phyloP scores from a whole-genome alignment of 2,113 vertebrate genomes.

The Anhinga rufa region DNA sequence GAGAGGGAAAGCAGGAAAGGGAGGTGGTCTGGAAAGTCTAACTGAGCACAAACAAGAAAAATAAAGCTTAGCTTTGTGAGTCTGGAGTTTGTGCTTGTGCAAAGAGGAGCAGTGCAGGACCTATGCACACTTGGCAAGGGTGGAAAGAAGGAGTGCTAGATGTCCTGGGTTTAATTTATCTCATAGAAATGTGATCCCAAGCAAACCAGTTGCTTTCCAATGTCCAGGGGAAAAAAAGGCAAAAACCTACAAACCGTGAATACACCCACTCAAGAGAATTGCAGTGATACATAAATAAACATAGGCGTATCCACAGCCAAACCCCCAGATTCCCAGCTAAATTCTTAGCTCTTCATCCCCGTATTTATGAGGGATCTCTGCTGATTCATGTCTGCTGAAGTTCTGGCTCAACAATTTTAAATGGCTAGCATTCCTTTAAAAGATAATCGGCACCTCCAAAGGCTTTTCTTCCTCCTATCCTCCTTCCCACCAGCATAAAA shows the following conservation, averaged over 20 bases:
- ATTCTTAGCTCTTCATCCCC: not conserved
- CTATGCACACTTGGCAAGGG: not conserved
- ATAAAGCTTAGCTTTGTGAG: not conserved
- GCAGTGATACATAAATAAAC: not conserved
- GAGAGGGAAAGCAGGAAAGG: not conserved
- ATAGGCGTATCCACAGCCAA: rapidly evolving
- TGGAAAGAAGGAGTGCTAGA: not conserved
- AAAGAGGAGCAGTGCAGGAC: not conserved
- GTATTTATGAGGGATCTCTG: not conserved
- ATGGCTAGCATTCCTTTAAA: not conserved
- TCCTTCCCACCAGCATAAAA: constrained; percentile 28
- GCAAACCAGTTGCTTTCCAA: not conserved
- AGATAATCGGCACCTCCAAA: not conserved
- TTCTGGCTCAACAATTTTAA: not conserved
- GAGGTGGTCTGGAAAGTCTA: not conserved
- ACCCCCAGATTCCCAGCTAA: not conserved
- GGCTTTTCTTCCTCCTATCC: not conserved
- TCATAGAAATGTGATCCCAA: not conserved
- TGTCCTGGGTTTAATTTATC: not conserved
- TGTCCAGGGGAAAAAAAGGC: not conserved
- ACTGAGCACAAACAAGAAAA: not conserved
- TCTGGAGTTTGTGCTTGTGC: not conserved
- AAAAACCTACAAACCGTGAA: not conserved
- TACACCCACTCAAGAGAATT: not conserved
- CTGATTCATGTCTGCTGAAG: not conserved